Conservation (phyloP, 2,888 invertebrate species). For the Phasia obesa region DNA sequence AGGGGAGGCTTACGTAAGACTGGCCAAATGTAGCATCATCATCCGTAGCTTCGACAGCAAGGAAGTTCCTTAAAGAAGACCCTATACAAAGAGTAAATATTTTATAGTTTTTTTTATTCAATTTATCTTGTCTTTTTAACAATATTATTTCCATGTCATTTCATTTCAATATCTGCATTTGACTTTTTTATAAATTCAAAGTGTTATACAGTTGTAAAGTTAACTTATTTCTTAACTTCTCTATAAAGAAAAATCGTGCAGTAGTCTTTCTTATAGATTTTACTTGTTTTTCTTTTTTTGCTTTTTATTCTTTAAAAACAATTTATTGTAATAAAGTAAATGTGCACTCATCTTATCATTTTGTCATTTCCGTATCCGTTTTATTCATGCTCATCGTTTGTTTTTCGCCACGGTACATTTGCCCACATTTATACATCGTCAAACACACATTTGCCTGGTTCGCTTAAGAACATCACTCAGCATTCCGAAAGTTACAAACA, state of each 20-base stretch:
- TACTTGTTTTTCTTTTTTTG: not conserved
- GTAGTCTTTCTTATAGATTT: conserved; percentile 4
- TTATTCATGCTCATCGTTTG: conserved; percentile 61
- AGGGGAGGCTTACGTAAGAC: too few relatives aligned
- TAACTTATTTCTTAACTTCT: conserved; percentile 57
- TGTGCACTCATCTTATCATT: conserved; percentile 69
- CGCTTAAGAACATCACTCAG: conserved; percentile 2
- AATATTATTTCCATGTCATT: conserved; percentile 5
- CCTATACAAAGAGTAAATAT: too few relatives aligned
- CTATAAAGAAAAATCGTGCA: conserved; percentile 25
- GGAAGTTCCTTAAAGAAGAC: too few relatives aligned
- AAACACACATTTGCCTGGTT: not conserved
- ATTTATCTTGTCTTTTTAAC: conserved; percentile 9
- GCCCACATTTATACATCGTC: conserved; percentile 50
- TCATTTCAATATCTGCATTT: conserved; percentile 51
- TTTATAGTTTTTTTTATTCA: not conserved
- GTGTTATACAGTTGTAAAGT: conserved; percentile 60
- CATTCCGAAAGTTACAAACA: not conserved
- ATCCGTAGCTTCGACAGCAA: too few relatives aligned
- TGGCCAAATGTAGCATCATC: too few relatives aligned
- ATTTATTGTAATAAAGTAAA: conserved; percentile 65
- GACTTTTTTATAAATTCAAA: conserved; percentile 55
- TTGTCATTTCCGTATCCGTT: conserved; percentile 65
- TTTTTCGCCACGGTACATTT: conserved; percentile 62
- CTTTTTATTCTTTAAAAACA: conserved; percentile 33